A percentile compares a stretch with the other conserved stretches of the same genome.
These are phyloP conservation scores for Xenops minutus DNA, from an alignment of 2,797 vertebrate genomes.

Conservation along the genomic window DNA sequence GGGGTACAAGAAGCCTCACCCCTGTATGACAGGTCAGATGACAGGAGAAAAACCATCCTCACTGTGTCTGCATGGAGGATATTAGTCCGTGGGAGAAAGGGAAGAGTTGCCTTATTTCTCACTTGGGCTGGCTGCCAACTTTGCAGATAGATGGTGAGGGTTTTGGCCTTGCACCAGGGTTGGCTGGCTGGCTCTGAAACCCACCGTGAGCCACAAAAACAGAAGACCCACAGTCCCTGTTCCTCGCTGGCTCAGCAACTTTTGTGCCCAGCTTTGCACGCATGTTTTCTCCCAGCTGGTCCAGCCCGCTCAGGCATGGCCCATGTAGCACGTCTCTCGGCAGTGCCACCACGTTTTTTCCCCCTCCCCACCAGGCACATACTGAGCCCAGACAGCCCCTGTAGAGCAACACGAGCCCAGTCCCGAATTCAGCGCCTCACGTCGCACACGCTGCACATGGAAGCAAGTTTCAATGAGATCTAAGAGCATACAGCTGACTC, in stretches of 20 bases:
- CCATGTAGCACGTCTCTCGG: not conserved
- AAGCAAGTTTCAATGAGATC: not conserved
- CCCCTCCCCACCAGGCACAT: not conserved
- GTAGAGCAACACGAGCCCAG: not conserved
- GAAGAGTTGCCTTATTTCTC: conserved; percentile 16
- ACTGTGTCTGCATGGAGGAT: not conserved
- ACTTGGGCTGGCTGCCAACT: not conserved
- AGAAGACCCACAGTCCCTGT: not conserved
- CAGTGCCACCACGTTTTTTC: not conserved
- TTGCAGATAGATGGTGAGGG: not conserved
- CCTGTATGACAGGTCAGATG: not conserved
- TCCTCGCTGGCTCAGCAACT: accelerated
- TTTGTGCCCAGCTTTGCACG: not conserved
- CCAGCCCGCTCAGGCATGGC: not conserved
- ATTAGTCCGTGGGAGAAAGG: not conserved
- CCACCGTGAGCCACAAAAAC: not conserved
- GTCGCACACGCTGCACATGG: accelerated
- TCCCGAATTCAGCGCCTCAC: not conserved
- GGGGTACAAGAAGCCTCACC: not conserved
- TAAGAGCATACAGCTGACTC: not conserved
- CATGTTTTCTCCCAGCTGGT: not conserved
- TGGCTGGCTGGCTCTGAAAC: conserved; percentile 5
- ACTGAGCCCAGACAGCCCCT: not conserved
- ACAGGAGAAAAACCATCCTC: not conserved
- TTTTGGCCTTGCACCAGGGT: not conserved